A percentile compares a stretch with the other conserved stretches of the same genome.
Conservation (phyloP, 2,113 vertebrate genomes). For the Anthoscopus minutus region DNA sequence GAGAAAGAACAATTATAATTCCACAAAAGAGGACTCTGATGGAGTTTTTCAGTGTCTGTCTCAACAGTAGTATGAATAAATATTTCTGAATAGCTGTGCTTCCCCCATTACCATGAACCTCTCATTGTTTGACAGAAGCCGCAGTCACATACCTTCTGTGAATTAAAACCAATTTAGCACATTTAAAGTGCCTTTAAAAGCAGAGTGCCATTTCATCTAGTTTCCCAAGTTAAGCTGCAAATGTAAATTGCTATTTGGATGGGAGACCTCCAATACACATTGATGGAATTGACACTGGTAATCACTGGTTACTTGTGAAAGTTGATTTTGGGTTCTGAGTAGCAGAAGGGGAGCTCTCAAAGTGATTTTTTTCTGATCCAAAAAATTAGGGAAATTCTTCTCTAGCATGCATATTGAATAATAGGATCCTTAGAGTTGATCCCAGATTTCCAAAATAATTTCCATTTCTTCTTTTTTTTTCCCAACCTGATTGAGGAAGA, state of each 20-base stretch:
- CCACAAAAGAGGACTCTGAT: background rate
- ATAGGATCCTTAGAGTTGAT: background rate
- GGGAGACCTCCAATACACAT: background rate
- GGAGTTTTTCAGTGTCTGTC: background rate
- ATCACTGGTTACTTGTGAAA: background rate
- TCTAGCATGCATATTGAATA: background rate
- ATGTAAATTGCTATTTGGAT: background rate
- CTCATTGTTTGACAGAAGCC: background rate
- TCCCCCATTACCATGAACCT: background rate
- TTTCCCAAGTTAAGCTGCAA: background rate
- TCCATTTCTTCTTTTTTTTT: background rate
- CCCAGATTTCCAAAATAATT: background rate
- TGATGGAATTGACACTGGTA: background rate
- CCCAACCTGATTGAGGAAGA: background rate
- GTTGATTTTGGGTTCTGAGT: background rate
- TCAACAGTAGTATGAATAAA: background rate
- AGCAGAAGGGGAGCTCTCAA: background rate
- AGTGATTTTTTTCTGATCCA: background rate
- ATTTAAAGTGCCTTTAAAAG: background rate
- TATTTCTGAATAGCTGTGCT: background rate
- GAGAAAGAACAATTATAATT: background rate
- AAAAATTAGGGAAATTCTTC: background rate
- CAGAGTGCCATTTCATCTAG: background rate
- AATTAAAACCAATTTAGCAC: conserved; percentile 1
- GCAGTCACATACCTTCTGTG: background rate